Evolutionary conservation across 2,797 vertebrate genomes (phyloP), one percentile per base, ranked within the genome.

Genomic region (Labeo calbasu): DNA sequence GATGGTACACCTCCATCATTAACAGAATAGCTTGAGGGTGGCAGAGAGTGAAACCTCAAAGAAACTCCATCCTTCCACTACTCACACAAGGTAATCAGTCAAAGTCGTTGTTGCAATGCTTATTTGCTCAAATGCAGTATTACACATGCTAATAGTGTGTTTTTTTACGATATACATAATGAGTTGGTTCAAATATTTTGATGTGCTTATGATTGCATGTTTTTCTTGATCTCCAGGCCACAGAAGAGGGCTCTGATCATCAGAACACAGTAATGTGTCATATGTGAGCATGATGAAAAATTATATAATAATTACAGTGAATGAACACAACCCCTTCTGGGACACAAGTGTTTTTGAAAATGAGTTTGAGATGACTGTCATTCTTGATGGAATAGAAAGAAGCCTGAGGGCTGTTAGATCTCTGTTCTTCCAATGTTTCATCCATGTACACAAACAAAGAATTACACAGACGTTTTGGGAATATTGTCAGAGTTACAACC

Each of bases 21-120:
- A 82, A 86, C 87, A 88, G 12, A 28, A 23, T 13, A 61, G 5
- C 88, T 86, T 50, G 57, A 59, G 23, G 55, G 55, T 57, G 19
- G 55, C 21, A 15, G 36, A 86, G 48, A 46, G 57, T 77, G 0
- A 88, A 94, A 63, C 85, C 88, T 61, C 92, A 94, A 57, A 93
- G 94, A 87, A 94, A 95, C 90, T 94, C 95, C 72, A 90, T 94
- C 12, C 94, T 94, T 0, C 92, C 87, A 0, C 88, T 87, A 0
- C 92, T 1, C 92, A 94, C 25, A 93, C 90, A 0, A 50, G 70
- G 23, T 72, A 71, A 71, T 5, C 4, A n/a, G 28, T 9, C 50
- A 17, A 48, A 71, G n/a, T 23, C 3, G 6, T 59, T 59, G 23
- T 14, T n/a, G 12, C n/a, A 23, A 13, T 23, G n/a, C n/a, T 23